Conservation (phyloP, 2,888 invertebrate genomes). For the Drepana falcataria region DNA sequence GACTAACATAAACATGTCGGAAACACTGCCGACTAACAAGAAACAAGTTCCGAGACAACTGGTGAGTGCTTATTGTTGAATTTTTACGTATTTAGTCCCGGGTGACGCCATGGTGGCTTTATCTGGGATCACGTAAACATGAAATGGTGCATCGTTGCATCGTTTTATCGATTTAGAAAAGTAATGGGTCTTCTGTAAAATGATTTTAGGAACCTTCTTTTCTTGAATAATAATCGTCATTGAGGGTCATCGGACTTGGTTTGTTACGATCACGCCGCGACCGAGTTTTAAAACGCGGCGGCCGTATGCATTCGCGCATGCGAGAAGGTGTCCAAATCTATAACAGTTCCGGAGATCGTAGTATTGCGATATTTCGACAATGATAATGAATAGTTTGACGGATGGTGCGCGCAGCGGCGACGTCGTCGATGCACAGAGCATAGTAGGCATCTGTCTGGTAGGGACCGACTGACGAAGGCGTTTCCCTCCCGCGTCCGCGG, state of each 20-base stretch:
- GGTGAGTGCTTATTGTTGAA: slow-evolving; percentile 79
- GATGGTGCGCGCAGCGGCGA: slow-evolving; percentile 44
- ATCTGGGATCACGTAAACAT: slow-evolving; percentile 82
- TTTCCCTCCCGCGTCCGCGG: slow-evolving; percentile 67
- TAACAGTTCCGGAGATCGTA: slow-evolving; percentile 67
- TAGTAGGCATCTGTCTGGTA: slow-evolving; percentile 52
- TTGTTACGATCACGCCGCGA: slow-evolving; percentile 70
- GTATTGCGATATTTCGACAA: slow-evolving; percentile 50
- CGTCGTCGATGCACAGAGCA: slow-evolving; percentile 48
- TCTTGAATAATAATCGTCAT: slow-evolving; percentile 40
- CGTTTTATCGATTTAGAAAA: slow-evolving; percentile 73
- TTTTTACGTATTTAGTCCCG: slow-evolving; percentile 77
- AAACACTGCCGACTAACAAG: slow-evolving; percentile 78
- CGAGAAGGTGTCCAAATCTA: slow-evolving; percentile 77
- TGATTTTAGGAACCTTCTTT: slow-evolving; percentile 30
- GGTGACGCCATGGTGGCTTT: slow-evolving; percentile 82
- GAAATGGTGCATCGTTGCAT: slow-evolving; percentile 79
- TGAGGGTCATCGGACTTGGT: slow-evolving; percentile 62
- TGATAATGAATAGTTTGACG: slow-evolving; percentile 41
- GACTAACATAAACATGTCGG: slow-evolving; percentile 77
- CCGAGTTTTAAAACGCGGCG: slow-evolving; percentile 75
- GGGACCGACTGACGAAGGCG: slow-evolving; percentile 50
- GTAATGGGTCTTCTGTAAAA: slow-evolving; percentile 38
- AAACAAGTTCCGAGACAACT: slow-evolving; percentile 80
- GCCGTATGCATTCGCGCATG: slow-evolving; percentile 77